Evolutionary conservation across 2,797 vertebrate species (phyloP).

Genomic region (Brachyrhaphis roseni): DNA sequence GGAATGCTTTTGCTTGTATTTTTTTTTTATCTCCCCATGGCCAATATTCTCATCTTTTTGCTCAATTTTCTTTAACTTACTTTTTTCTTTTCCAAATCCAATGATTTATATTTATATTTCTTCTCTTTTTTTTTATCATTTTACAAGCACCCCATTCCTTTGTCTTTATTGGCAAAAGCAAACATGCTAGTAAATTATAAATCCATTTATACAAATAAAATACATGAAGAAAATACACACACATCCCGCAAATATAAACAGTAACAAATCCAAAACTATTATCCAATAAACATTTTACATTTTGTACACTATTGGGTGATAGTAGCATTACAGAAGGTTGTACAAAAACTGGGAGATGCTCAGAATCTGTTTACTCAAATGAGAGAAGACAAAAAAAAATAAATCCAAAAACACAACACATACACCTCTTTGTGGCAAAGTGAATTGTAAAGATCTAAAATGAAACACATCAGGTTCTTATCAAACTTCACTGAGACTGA

Average conservation of each 20-base stretch:
- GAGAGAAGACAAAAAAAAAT: conserved; percentile 37
- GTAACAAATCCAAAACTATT: conserved; percentile 95
- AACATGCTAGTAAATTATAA: conserved; percentile 98
- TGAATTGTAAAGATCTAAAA: conserved; percentile 10
- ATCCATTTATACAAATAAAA: conserved; percentile 93
- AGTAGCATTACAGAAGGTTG: conserved; percentile 65
- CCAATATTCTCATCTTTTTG: conserved; percentile 64
- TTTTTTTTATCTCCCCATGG: conserved; percentile 34
- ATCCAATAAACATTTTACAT: conserved; percentile 88
- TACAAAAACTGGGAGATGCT: conserved; percentile 66
- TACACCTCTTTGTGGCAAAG: conserved; percentile 40
- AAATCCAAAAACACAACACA: conserved; percentile 12
- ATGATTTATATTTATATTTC: conserved; percentile 46
- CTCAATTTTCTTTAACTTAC: conserved; percentile 50
- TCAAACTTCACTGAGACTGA: not conserved
- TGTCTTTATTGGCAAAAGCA: conserved; percentile 99
- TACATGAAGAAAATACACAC: conserved; percentile 97
- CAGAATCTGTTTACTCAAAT: conserved; percentile 48
- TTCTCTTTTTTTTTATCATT: conserved; percentile 31
- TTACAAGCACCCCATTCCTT: conserved; percentile 88
- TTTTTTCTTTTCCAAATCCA: conserved; percentile 56
- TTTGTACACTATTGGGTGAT: conserved; percentile 82
- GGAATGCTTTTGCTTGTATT: conserved; percentile 87
- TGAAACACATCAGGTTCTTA: conserved; percentile 1
- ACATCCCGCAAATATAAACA: conserved; percentile 99